Evolutionary conservation across 2,113 vertebrate genomes (phyloP).

Genomic region (Ictalurus punctatus): DNA sequence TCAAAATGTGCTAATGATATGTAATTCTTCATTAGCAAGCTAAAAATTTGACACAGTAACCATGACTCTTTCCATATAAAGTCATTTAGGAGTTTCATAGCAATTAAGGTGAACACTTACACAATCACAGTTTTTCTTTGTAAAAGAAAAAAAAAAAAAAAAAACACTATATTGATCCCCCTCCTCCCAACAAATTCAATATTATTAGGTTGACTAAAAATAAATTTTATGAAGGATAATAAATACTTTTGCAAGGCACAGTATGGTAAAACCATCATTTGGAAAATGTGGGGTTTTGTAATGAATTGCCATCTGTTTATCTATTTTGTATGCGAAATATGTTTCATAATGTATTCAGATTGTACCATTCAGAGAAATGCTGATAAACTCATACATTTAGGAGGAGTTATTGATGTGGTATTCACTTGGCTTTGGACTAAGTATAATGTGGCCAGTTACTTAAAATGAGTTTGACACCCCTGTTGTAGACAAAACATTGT

Average conservation of each 20-base stretch:
- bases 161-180: not conserved
- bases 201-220: not conserved
- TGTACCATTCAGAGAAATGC: not conserved
- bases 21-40: not conserved
- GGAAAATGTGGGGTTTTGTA: not conserved
- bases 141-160: not conserved
- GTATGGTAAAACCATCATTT: not conserved
- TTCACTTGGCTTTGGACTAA: not conserved
- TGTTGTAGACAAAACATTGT: slow-evolving; percentile 39
- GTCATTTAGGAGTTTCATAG: not conserved
- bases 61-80: not conserved
- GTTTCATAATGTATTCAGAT: not conserved
- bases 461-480: slow-evolving; percentile 2
- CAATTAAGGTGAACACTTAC: not conserved
- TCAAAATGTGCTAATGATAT: not conserved
- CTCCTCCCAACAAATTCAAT: not conserved
- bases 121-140: not conserved
- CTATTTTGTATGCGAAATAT: not conserved
- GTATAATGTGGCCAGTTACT: not conserved
- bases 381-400: not conserved
- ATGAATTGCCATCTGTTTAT: not conserved
- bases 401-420: not conserved
- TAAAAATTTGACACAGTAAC: not conserved
- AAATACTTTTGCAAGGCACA: slow-evolving; percentile 1
- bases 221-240: not conserved